Base-by-base conservation (phyloP, 2,113 vertebrate species). In the Ammodytes marinus region DNA sequence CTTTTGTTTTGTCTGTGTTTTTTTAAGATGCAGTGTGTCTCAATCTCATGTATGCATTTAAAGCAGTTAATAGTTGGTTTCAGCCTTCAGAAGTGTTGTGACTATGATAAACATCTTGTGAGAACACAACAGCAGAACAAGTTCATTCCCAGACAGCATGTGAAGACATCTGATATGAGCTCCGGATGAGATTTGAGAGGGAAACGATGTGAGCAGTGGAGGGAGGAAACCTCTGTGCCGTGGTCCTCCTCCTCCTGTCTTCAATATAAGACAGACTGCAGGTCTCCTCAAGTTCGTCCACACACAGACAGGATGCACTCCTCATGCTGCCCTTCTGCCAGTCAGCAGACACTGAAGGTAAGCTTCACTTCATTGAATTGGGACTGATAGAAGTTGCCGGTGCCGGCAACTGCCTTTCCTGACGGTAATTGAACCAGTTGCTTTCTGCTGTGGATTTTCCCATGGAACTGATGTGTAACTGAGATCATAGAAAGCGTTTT, bases 291-390 rank as follows among this genome's bases (percentile, higher is more conserved):
- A 67, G 84, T 55, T 10, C 0, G 68, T 54, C 69, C 58, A 70
- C 57, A 70, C 57, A 67, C 86, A 53, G 83, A 79, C 90, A 90
- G 83, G 79, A 92, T 92, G 91, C 43, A 9, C 70, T 71, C 85
- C 13, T 79, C 72, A 60, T 47, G 59, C 79, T 47, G 53, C 54
- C 76, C 45, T 19, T 46, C 52, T 15, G 69, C 81, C 65, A 72
- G 57, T 49, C 4, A 60, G 1, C 70, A 47, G 39, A 69, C 83
- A 17, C 74, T 86, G 43, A 90, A 90, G 89, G 91, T 92, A 89
- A 84, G 89, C 55, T 3, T 27, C 3, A 39, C 19, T 53, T n/a
- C 17, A 3, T 47, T 54, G 37, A 49, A 42, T 17, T 47, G 40
- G 4, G 8, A 11, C 14, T 58, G 43, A 58, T 8, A 13, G 1